Conservation (phyloP, 1,140 invertebrate genomes). For the Notospermus geniculatus region DNA sequence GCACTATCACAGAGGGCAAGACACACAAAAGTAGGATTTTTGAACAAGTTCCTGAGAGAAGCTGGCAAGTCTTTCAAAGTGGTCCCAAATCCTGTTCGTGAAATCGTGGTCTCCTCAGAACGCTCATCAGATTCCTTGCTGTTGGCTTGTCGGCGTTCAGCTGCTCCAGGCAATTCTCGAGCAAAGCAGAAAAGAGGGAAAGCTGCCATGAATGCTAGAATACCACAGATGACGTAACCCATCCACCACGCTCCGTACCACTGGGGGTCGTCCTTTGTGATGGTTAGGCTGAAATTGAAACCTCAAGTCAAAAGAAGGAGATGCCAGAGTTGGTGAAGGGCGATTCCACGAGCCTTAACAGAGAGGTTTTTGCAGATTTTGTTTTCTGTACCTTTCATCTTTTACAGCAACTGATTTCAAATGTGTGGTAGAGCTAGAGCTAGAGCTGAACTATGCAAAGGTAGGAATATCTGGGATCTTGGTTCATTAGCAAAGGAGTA, state of each 20-base stretch:
- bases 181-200: constrained; percentile 43
- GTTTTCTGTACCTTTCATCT: no score
- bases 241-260: constrained; percentile 64
- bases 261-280: constrained; percentile 48
- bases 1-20: no score
- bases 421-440: no score
- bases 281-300: constrained; percentile 24
- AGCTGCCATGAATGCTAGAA: constrained; percentile 61
- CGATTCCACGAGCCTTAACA: background rate
- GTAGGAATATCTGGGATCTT: no score
- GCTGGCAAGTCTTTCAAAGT: background rate
- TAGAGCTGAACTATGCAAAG: no score
- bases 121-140: background rate
- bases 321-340: background rate
- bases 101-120: background rate
- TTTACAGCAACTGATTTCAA: no score
- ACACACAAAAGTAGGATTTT: background rate
- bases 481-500: no score
- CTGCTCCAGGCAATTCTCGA: constrained; percentile 58
- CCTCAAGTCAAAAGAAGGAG: background rate
- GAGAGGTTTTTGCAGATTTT: no score
- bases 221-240: constrained; percentile 66
- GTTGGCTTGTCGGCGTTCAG: background rate
- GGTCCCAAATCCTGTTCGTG: background rate
- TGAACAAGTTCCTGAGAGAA: constrained; percentile 19